A percentile compares a stretch with the other conserved stretches of the same genome.
phyloP scores from a whole-genome alignment of 2,888 invertebrate genomes.

The Brachyptera risi region DNA sequence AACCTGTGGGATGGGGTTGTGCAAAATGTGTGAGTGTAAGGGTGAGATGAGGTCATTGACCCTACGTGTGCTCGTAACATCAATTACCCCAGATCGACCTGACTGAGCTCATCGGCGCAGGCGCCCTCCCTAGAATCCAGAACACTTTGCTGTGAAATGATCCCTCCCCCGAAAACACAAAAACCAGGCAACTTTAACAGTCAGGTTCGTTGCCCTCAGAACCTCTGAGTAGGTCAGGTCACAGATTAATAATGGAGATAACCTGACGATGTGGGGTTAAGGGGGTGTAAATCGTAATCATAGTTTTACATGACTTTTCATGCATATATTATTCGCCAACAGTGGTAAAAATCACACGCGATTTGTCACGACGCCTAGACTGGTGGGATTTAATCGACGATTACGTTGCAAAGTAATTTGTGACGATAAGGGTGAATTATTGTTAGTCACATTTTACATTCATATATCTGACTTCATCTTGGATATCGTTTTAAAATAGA shows the following conservation, averaged over 20 bases:
- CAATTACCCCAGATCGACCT: slow-evolving; percentile 19
- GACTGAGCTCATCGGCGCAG: neutral
- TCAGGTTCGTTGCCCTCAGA: slow-evolving; percentile 15
- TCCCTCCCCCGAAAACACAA: slow-evolving; percentile 2
- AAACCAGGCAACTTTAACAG: neutral
- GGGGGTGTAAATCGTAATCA: neutral
- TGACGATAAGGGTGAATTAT: no score
- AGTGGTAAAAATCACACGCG: no score
- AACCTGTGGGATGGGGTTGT: neutral
- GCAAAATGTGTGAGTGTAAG: neutral
- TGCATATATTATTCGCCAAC: no score
- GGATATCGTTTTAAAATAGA: no score
- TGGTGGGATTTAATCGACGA: no score
- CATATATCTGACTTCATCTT: no score
- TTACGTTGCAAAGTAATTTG: no score
- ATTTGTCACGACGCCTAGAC: no score
- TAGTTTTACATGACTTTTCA: no score
- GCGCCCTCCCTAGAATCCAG: neutral
- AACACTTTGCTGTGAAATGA: neutral
- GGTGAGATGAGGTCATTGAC: slow-evolving; percentile 1
- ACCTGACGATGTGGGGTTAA: neutral
- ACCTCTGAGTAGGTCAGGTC: slow-evolving; percentile 10
- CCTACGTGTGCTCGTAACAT: neutral
- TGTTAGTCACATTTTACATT: no score
- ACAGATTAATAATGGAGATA: neutral